These are phyloP conservation scores for Silurus meridionalis DNA, from an alignment of 2,113 vertebrate genomes.

Conservation along the genomic window DNA sequence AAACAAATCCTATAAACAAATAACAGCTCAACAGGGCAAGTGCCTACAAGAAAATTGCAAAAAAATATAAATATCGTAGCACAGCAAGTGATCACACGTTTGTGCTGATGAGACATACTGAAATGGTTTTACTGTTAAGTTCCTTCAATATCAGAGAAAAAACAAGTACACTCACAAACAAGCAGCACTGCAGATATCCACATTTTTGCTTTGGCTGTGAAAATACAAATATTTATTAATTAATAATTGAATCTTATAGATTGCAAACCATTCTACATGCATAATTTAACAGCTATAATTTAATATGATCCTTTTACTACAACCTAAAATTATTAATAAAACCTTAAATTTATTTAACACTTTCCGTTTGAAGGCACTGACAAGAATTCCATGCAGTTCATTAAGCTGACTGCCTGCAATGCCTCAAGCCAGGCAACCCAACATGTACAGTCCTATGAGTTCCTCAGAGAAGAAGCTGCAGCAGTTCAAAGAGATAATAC, in stretches of 20 bases:
- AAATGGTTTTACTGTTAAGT: constrained; percentile 36
- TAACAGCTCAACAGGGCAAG: constrained; percentile 40
- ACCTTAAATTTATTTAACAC: not conserved
- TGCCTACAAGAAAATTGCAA: constrained; percentile 45
- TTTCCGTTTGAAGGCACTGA: not conserved
- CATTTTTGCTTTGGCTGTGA: constrained; percentile 24
- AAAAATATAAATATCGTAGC: constrained; percentile 38
- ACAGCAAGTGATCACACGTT: constrained; percentile 57
- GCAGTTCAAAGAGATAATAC: constrained; percentile 5
- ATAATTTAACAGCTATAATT: not conserved
- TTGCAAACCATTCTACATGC: not conserved
- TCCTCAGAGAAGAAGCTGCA: constrained; percentile 5
- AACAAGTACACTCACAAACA: constrained; percentile 42
- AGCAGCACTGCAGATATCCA: constrained; percentile 26
- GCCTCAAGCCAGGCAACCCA: constrained; percentile 22
- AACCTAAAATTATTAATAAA: not conserved
- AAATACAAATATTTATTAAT: not conserved
- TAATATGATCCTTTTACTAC: not conserved
- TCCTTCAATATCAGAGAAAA: constrained; percentile 36
- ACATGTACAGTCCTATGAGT: constrained; percentile 17
- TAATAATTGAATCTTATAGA: not conserved
- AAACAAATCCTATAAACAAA: not conserved
- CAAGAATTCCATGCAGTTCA: not conserved
- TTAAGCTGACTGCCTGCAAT: not conserved
- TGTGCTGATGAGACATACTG: not conserved